Evolutionary conservation across 2,113 vertebrate species (phyloP).

Genomic region (Leucopternis melanops): DNA sequence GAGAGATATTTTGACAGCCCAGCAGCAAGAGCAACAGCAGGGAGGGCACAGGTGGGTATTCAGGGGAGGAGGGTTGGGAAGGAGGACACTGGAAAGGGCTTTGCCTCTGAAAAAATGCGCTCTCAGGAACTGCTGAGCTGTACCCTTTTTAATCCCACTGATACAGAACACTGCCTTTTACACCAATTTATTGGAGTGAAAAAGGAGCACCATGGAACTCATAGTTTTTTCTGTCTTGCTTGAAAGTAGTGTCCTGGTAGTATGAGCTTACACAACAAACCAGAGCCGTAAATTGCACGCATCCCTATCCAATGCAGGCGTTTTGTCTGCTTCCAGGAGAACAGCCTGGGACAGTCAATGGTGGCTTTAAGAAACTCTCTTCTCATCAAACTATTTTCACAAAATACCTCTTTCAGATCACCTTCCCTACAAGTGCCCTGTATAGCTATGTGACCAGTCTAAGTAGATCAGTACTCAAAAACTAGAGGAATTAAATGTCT

Average conservation of each 20-base stretch:
- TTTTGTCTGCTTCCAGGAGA: neutral
- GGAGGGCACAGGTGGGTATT: neutral
- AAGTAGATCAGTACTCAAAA: neutral
- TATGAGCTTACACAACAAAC: neutral
- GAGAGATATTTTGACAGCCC: slow-evolving; percentile 55
- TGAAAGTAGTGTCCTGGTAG: neutral
- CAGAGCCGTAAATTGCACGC: neutral
- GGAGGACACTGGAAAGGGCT: neutral
- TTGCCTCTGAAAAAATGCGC: neutral
- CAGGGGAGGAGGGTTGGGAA: neutral
- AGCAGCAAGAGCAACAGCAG: slow-evolving; percentile 5
- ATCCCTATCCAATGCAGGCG: neutral
- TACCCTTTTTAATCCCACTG: neutral
- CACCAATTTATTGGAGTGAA: neutral
- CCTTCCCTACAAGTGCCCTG: neutral
- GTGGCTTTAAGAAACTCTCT: neutral
- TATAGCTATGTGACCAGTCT: neutral
- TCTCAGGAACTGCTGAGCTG: neutral
- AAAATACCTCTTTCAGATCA: neutral
- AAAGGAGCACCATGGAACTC: neutral
- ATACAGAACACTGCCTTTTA: neutral
- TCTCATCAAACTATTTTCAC: neutral
- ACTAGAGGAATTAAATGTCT: neutral
- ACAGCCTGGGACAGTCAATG: neutral
- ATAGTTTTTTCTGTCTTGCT: neutral